Evolutionary conservation across 1,140 invertebrate species (phyloP).

Genomic region (Spodoptera litura): DNA sequence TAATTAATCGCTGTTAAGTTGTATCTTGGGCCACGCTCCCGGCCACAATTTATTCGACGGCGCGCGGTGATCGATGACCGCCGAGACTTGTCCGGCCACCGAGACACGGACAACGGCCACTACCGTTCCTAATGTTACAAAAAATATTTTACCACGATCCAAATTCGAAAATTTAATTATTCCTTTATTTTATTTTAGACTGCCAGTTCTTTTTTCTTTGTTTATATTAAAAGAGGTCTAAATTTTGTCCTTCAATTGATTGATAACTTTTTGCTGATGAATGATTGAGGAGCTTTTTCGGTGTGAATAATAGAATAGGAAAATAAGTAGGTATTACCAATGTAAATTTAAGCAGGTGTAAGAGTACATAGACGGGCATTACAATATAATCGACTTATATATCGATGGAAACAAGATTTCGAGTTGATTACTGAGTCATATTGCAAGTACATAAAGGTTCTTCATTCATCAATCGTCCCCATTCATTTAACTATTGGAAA

Average conservation of each 20-base stretch:
- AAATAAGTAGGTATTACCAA: no score
- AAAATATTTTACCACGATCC: slow-evolving; percentile 60
- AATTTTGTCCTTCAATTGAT: background rate
- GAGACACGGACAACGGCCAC: slow-evolving; percentile 70
- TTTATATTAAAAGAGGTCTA: background rate
- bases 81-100: slow-evolving; percentile 63
- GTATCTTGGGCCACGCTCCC: slow-evolving; percentile 55
- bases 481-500: slow-evolving; percentile 24
- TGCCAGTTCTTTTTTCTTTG: background rate
- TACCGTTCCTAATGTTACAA: slow-evolving; percentile 64
- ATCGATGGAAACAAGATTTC: no score
- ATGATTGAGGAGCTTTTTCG: no score
- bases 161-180: slow-evolving; percentile 57
- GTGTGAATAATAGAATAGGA: no score
- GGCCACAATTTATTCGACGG: slow-evolving; percentile 77
- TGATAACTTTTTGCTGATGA: background rate
- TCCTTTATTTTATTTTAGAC: slow-evolving; percentile 49
- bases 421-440: background rate
- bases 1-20: slow-evolving; percentile 17
- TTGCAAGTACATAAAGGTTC: background rate
- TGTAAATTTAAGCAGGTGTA: no score
- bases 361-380: no score
- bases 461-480: slow-evolving; percentile 16
- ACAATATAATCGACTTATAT: no score
- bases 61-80: slow-evolving; percentile 77